A percentile compares a stretch with the other conserved stretches of the same genome.
phyloP scores from a whole-genome alignment of 1,140 invertebrate species.

The Drosophila guanche region DNA sequence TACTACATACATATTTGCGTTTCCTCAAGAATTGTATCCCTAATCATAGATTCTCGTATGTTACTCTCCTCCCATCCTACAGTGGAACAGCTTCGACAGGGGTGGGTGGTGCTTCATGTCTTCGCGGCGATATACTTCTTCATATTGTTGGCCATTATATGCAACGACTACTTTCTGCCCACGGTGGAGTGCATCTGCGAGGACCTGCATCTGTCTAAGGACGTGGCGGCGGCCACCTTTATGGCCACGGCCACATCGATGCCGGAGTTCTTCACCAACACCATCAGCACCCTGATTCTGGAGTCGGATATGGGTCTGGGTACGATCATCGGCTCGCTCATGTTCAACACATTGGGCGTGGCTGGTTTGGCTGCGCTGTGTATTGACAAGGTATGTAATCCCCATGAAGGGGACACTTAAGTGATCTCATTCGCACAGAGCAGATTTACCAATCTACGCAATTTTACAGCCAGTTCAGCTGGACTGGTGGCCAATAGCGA shows the following conservation, averaged over 20 bases:
- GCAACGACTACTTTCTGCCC: conserved; percentile 94
- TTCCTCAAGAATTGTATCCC: no score
- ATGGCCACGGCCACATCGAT: conserved; percentile 95
- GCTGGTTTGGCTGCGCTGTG: conserved; percentile 92
- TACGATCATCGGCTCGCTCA: conserved; percentile 93
- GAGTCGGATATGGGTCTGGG: conserved; percentile 91
- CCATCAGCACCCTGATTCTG: conserved; percentile 92
- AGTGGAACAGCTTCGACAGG: conserved; percentile 86
- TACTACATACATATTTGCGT: neutral
- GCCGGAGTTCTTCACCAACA: conserved; percentile 95
- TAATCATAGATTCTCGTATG: neutral
- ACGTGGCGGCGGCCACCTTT: conserved; percentile 95
- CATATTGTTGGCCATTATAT: conserved; percentile 90
- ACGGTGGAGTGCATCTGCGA: conserved; percentile 92
- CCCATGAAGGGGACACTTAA: no score
- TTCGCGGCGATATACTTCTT: conserved; percentile 92
- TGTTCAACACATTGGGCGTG: conserved; percentile 95
- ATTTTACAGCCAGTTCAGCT: conserved; percentile 89
- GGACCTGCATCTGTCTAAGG: conserved; percentile 88
- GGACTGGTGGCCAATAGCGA: conserved; percentile 92
- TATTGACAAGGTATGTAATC: conserved; percentile 86
- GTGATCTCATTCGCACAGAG: no score
- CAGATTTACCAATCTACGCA: no score
- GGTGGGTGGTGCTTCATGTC: conserved; percentile 90
- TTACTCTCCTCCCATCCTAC: conserved; percentile 27